Base-by-base conservation (phyloP, 2,888 invertebrate genomes). In the Caenorhabditis japonica region DNA sequence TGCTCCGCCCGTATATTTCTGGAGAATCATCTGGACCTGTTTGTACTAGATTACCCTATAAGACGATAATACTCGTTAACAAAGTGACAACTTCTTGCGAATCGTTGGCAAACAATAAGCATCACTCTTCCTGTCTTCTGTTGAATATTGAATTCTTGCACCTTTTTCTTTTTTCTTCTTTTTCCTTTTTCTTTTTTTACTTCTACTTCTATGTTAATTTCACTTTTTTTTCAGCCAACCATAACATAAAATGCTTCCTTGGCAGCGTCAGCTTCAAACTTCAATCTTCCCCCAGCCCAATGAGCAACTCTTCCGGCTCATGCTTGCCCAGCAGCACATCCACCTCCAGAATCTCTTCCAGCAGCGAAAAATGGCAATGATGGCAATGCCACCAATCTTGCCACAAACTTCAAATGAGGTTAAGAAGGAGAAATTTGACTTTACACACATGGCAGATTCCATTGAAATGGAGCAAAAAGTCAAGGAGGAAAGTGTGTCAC, bases 381-480 rank as follows among this genome's bases (percentile, higher is more conserved):
- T 68, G 30, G 38, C 30, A 1, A 39, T 59, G 33, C 52, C 30
- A 21, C 59, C 68, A 21, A 19, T n/a, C 4, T 8, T 43, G 12
- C 64, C 66, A 23, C 53, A 47, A 13, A 36, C 30, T 7, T 10
- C 41, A n/a, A 59, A 38, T 10, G 69, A 56, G n/a, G 19, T 47
- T 8, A 76, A 75, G 36, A 71, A 75, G 25, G 33, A 70, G 17
- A 79, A 77, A 46, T 82, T 82, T 60, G 82, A 82, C 46, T 82
- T 82, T 46, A 73, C 82, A 1, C 77, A 77, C 27, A 46, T 82
- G 64, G 80, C 82, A 2, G 73, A 80, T 17, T 77, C 82, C 1
- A 80, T 82, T 10, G 80, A 80, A 51, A 71, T 49, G n/a, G 82
- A 79, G 30, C 61, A 77, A 60, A 66, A 72, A 30, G 49, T 39